Conservation (phyloP, 2,888 invertebrate species). For the Lochmaea capreae region DNA sequence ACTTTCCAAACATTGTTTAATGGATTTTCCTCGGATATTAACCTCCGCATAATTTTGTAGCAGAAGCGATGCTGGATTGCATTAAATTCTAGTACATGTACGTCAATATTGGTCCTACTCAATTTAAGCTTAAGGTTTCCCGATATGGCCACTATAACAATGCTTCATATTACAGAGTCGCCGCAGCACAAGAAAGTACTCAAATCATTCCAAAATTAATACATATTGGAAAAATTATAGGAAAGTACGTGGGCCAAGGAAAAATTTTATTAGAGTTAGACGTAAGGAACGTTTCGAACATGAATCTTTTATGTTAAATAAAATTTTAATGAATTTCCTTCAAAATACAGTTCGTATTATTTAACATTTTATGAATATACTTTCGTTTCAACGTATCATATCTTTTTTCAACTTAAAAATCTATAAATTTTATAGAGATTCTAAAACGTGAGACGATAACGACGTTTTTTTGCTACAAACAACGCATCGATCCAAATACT, state of each 20-base stretch:
- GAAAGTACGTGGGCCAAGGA: too few species aligned
- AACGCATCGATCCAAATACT: not conserved
- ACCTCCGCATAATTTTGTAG: slow-evolving; percentile 29
- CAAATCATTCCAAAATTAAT: not conserved
- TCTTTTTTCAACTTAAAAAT: not conserved
- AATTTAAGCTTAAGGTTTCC: slow-evolving; percentile 14
- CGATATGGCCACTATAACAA: not conserved
- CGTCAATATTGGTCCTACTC: slow-evolving; percentile 23
- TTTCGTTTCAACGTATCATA: not conserved
- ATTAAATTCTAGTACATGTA: slow-evolving; percentile 25
- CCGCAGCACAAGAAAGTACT: not conserved
- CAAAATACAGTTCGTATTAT: too few species aligned
- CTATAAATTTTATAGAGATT: not conserved
- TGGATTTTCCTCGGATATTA: slow-evolving; percentile 31
- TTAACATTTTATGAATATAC: not conserved
- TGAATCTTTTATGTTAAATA: too few species aligned
- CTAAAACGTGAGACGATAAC: slow-evolving; percentile 6
- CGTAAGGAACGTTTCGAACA: too few species aligned
- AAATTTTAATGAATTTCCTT: not conserved
- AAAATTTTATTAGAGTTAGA: too few species aligned
- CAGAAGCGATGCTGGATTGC: slow-evolving; percentile 16
- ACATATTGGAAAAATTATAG: too few species aligned
- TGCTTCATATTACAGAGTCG: not conserved
- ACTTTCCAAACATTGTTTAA: slow-evolving; percentile 38
- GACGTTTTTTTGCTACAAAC: slow-evolving; percentile 1